Evolutionary conservation across 2,113 vertebrate species (phyloP).

Genomic region (Salvelinus namaycush): DNA sequence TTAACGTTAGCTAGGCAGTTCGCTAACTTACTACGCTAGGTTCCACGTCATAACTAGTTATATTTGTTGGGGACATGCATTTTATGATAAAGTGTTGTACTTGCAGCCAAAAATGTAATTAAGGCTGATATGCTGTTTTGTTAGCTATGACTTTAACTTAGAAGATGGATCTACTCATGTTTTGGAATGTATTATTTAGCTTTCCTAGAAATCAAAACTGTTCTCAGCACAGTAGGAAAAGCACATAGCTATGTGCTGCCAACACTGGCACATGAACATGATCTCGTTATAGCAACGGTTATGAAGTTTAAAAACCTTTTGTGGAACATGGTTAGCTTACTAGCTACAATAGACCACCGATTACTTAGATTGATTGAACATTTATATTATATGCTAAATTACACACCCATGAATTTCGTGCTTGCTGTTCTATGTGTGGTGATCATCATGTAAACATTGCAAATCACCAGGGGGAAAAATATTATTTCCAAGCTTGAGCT

Average conservation of each 20-base stretch:
- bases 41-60: not conserved
- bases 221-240: not conserved
- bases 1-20: not conserved
- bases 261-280: not conserved
- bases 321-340: not conserved
- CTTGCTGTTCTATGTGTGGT: not conserved
- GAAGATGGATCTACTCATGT: no score
- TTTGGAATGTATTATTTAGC: not conserved
- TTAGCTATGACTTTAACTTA: no score
- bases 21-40: not conserved
- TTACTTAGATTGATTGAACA: not conserved
- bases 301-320: not conserved
- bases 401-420: not conserved
- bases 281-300: no score
- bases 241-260: not conserved
- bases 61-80: not conserved
- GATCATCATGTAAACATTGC: constrained; percentile 4
- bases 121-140: not conserved
- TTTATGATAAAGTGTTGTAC: no score
- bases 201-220: not conserved
- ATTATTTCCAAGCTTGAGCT: not conserved
- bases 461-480: not conserved
- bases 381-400: not conserved
- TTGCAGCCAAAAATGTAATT: no score
- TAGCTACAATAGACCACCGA: no score